Evolutionary conservation across 2,113 vertebrate genomes (phyloP), one percentile per base, ranked within the genome.

Genomic region (Tupaia tana): DNA sequence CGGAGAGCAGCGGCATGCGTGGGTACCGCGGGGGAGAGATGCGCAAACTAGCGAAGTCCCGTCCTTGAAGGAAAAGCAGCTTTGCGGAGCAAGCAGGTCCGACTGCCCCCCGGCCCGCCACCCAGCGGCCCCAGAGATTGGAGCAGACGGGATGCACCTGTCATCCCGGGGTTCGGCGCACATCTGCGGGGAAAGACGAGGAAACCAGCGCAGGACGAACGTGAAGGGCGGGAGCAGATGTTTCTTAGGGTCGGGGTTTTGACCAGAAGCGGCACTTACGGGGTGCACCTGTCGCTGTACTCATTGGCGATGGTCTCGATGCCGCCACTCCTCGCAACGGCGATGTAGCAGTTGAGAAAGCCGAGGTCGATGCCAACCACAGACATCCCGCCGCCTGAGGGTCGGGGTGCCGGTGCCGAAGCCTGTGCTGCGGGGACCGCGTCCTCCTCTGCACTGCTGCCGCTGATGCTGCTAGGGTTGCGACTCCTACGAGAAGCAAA

Each of bases 251-350:
- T n/a, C 24, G 12, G 54, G 31, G 19, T 3, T 4, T 19, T n/a
- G 2, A 29, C 18, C 61, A 59, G 43, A 19, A 27, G 27, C 22
- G 88, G 43, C 93, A 98, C 97, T 99, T 96, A 99, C 99, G 99
- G 99, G 29, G 99, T 99, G 98, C 99, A 99, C 98, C 99, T 99
- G 98, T 99, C 99, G 98, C 99, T 99, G 99, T 99, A 99, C 70
- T 99, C 99, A 90, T 99, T 99, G 96, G 99, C 98, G 97, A 99
- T 98, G 94, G 99, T 99, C 98, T 99, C 99, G 97, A 99, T 99
- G 92, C 99, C 99, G 86, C 99, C 99, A 95, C 99, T 99, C 95
- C 99, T 98, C 67, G 99, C 99, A 66, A 99, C 99, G 0, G 99
- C 99, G 96, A 99, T 98, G 98, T 99, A 99, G 98, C 99, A 99